Conservation (phyloP, 2,888 invertebrate species). For the Drosophila niveifrons region DNA sequence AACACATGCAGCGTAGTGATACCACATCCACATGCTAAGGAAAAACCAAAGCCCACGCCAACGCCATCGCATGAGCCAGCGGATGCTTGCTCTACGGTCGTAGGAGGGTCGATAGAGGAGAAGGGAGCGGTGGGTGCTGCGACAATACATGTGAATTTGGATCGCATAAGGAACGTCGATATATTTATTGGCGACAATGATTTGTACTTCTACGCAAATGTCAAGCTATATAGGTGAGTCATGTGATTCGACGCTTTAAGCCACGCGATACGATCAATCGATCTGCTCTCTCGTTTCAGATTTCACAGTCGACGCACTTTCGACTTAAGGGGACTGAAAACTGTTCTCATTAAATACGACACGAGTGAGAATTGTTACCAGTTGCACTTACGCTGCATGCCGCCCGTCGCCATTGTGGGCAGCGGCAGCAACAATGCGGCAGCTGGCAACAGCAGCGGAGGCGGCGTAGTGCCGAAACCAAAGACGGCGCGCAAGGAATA, state of each 20-base stretch:
- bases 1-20: slow-evolving; percentile 70
- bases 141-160: slow-evolving; percentile 65
- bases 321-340: slow-evolving; percentile 80
- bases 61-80: slow-evolving; percentile 32
- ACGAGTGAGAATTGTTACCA: slow-evolving; percentile 70
- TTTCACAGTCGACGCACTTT: slow-evolving; percentile 78
- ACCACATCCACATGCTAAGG: slow-evolving; percentile 69
- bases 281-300: slow-evolving; percentile 52
- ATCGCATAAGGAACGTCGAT: slow-evolving; percentile 82
- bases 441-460: slow-evolving; percentile 13
- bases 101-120: slow-evolving; percentile 35
- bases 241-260: slow-evolving; percentile 14
- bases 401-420: slow-evolving; percentile 44
- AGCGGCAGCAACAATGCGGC: slow-evolving; percentile 21
- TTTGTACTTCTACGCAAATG: slow-evolving; percentile 81
- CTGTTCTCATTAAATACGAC: slow-evolving; percentile 74
- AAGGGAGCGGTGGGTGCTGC: slow-evolving; percentile 19
- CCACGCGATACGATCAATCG: neutral
- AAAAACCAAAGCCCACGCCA: slow-evolving; percentile 62
- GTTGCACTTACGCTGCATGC: slow-evolving; percentile 76
- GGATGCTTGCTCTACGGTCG: slow-evolving; percentile 30
- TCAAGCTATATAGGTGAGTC: slow-evolving; percentile 75
- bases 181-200: slow-evolving; percentile 81
- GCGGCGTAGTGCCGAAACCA: slow-evolving; percentile 57
- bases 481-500: slow-evolving; percentile 69